Percentiles rank a stretch among this genome's conserved stretches.
Evolutionary conservation across 1,140 invertebrate species (phyloP).

Genomic region (Carcinoscorpius rotundicauda): DNA sequence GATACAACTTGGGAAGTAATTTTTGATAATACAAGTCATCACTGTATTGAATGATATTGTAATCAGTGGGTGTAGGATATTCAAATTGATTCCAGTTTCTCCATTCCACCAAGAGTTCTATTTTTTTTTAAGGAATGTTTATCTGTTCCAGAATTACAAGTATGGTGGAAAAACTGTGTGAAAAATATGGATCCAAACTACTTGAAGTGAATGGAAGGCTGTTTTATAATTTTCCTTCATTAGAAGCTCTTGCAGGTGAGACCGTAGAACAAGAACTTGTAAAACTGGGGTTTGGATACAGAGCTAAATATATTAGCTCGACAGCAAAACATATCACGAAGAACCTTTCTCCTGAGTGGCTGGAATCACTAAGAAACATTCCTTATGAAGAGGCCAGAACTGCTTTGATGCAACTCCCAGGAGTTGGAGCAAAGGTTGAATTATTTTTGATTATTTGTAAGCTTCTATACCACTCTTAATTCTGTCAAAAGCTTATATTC

Average conservation of each 20-base stretch:
- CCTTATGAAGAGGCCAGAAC: slow-evolving; percentile 57
- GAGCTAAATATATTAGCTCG: slow-evolving; percentile 70
- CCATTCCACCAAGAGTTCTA: no score
- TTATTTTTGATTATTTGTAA: no score
- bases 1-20: no score
- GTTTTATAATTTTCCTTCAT: slow-evolving; percentile 69
- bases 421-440: slow-evolving; percentile 50
- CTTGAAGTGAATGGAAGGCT: slow-evolving; percentile 46
- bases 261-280: slow-evolving; percentile 55
- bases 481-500: no score
- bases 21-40: no score
- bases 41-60: no score
- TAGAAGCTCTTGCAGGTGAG: slow-evolving; percentile 45
- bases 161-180: slow-evolving; percentile 85
- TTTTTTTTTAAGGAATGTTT: no score
- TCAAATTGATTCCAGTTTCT: no score
- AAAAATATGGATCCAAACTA: slow-evolving; percentile 64
- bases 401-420: slow-evolving; percentile 60
- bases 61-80: no score
- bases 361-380: slow-evolving; percentile 49
- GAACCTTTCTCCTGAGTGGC: slow-evolving; percentile 55
- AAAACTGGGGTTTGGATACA: slow-evolving; percentile 78
- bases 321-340: slow-evolving; percentile 52
- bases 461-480: no score
- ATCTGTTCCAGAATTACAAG: slow-evolving; percentile 52